A percentile compares a stretch with the other conserved stretches of the same genome.
Conservation (phyloP, 1,140 invertebrate species). For the Drosophila mojavensis region DNA sequence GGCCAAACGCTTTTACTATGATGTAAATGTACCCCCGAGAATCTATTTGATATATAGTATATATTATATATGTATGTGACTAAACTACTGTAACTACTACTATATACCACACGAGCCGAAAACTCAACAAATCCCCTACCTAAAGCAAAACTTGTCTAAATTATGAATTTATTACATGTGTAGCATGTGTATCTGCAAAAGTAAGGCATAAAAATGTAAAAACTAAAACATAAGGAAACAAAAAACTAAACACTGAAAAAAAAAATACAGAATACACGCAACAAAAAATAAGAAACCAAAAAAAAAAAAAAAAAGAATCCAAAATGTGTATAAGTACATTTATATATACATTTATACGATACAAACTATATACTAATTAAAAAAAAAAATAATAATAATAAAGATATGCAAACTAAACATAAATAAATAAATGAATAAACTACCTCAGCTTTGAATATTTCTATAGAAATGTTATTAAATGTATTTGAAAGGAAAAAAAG, state of each 20-base stretch:
- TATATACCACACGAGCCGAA: constrained; percentile 6
- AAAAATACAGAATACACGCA: constrained; percentile 10
- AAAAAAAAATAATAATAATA: not conserved
- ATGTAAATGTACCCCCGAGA: not conserved
- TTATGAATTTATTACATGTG: constrained; percentile 29
- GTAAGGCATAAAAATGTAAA: constrained; percentile 8
- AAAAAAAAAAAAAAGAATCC: constrained; percentile 7
- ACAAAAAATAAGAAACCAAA: not conserved
- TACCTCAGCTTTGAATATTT: constrained; percentile 82
- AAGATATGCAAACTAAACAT: constrained; percentile 49
- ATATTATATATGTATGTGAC: constrained; percentile 3
- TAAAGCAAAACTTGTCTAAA: constrained; percentile 9
- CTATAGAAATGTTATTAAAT: constrained; percentile 81
- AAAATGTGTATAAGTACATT: constrained; percentile 46
- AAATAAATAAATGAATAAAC: constrained; percentile 69
- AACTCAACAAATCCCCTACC: constrained; percentile 5
- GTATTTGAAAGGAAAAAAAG: constrained; percentile 59
- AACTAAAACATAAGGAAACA: not conserved
- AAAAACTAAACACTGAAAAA: constrained; percentile 5
- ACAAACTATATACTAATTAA: constrained; percentile 45
- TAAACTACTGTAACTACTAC: no score
- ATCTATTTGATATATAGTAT: no score
- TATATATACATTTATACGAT: constrained; percentile 60
- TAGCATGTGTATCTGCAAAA: constrained; percentile 23
- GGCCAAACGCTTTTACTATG: constrained; percentile 25